Percentiles rank a stretch among this genome's conserved stretches.
Conservation (phyloP, 2,888 invertebrate species). For the Hyalella azteca region DNA sequence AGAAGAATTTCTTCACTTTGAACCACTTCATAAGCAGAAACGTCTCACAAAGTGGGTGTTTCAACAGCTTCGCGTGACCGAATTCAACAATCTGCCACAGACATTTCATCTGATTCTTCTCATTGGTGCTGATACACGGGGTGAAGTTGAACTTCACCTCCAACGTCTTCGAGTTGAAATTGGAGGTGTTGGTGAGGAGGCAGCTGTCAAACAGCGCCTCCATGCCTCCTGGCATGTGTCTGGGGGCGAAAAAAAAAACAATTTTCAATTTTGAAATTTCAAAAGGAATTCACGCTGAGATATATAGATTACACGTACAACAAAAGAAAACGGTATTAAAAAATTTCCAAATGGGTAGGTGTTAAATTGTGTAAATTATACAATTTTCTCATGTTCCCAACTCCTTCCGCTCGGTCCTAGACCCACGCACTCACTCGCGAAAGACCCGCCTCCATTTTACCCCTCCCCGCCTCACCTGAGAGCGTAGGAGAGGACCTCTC, state of each 20-base stretch:
- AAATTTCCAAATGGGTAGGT: too few relatives aligned
- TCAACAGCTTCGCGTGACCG: slow-evolving; percentile 66
- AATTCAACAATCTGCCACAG: slow-evolving; percentile 68
- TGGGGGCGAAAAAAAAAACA: slow-evolving; percentile 50
- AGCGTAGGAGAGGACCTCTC: background rate
- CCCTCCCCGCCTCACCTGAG: slow-evolving; percentile 24
- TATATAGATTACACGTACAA: too few relatives aligned
- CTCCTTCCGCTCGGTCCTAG: too few relatives aligned
- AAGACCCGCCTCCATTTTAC: too few relatives aligned
- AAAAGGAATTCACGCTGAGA: too few relatives aligned
- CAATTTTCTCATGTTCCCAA: too few relatives aligned
- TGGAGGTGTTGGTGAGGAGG: slow-evolving; percentile 66
- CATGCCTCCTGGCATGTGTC: slow-evolving; percentile 68
- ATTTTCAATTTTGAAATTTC: too few relatives aligned
- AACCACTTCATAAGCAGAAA: slow-evolving; percentile 70
- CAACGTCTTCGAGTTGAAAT: slow-evolving; percentile 65
- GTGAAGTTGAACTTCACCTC: slow-evolving; percentile 66
- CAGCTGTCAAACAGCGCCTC: slow-evolving; percentile 68
- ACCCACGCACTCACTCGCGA: too few relatives aligned
- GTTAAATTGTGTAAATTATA: too few relatives aligned
- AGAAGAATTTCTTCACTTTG: slow-evolving; percentile 68
- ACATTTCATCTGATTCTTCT: slow-evolving; percentile 65
- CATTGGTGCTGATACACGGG: slow-evolving; percentile 58
- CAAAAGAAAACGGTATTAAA: too few relatives aligned
- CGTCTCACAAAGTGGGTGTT: slow-evolving; percentile 69